These are phyloP conservation scores for Chymomyza procnemis DNA, from an alignment of 2,888 invertebrate species.

Conservation along the genomic window DNA sequence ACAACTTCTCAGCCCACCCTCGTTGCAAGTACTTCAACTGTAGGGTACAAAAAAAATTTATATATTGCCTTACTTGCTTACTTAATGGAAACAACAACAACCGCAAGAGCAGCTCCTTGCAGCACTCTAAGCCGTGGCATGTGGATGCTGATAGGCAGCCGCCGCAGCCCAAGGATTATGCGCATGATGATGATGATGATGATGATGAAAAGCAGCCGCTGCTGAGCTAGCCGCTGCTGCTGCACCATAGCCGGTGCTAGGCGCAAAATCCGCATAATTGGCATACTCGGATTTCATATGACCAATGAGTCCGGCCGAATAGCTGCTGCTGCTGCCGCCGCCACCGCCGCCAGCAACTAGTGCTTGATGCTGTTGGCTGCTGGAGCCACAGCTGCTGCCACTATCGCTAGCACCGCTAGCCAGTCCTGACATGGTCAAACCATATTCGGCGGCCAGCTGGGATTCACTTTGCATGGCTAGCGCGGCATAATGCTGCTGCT, in stretches of 20 bases:
- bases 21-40: neutral
- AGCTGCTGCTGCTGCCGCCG: slow-evolving; percentile 23
- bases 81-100: slow-evolving; percentile 23
- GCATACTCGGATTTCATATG: slow-evolving; percentile 73
- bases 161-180: slow-evolving; percentile 73
- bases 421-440: slow-evolving; percentile 67
- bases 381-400: slow-evolving; percentile 22
- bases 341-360: slow-evolving; percentile 7
- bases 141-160: slow-evolving; percentile 67
- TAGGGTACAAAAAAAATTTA: neutral
- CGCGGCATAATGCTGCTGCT: slow-evolving; percentile 63
- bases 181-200: slow-evolving; percentile 47
- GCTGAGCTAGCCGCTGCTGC: slow-evolving; percentile 29
- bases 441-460: slow-evolving; percentile 72
- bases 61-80: neutral
- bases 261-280: slow-evolving; percentile 64
- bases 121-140: slow-evolving; percentile 59
- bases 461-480: slow-evolving; percentile 74
- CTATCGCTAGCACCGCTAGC: slow-evolving; percentile 56
- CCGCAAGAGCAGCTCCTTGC: slow-evolving; percentile 4
- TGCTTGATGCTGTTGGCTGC: slow-evolving; percentile 8
- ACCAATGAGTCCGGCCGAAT: slow-evolving; percentile 50
- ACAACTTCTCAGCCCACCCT: neutral
- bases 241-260: slow-evolving; percentile 53
- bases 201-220: slow-evolving; percentile 51